Evolutionary conservation across 2,797 vertebrate species (phyloP).

Genomic region (Chlorospingus flavigularis): DNA sequence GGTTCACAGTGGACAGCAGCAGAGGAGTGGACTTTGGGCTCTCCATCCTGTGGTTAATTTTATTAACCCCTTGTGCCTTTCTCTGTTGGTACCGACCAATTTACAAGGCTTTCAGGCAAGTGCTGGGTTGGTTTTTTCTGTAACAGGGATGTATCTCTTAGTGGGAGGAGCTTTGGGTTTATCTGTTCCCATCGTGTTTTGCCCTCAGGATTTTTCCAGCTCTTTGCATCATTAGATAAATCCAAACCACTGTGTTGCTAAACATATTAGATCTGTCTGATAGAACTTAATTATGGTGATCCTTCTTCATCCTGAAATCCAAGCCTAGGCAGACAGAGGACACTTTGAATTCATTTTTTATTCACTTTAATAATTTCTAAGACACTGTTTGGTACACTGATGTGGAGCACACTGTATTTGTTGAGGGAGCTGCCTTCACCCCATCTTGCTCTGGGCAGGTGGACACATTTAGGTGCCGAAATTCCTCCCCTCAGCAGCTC

Average conservation of each 20-base stretch:
- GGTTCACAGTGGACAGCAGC: constrained; percentile 63
- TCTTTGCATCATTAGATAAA: background rate
- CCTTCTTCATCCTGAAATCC: background rate
- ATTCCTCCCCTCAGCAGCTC: background rate
- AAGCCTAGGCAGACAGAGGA: background rate
- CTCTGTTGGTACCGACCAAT: constrained; percentile 96
- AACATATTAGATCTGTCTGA: background rate
- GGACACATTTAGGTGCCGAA: background rate
- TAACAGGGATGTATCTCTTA: fast-evolving
- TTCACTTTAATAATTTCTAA: background rate
- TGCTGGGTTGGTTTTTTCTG: background rate
- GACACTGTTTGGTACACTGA: fast-evolving
- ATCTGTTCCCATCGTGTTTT: background rate
- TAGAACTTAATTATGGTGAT: background rate
- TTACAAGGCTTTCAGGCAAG: constrained; percentile 97
- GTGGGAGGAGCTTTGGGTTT: background rate
- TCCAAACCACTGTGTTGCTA: background rate
- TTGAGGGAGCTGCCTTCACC: background rate
- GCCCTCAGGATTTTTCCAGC: constrained; percentile 24
- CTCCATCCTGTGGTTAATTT: constrained; percentile 91
- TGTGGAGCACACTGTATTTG: fast-evolving
- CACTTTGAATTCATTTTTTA: background rate
- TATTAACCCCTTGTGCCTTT: constrained; percentile 95
- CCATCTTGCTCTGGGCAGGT: background rate
- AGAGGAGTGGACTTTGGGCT: constrained; percentile 90